phyloP scores from a whole-genome alignment of 1,140 invertebrate genomes.

The Sarcophaga bullata region DNA sequence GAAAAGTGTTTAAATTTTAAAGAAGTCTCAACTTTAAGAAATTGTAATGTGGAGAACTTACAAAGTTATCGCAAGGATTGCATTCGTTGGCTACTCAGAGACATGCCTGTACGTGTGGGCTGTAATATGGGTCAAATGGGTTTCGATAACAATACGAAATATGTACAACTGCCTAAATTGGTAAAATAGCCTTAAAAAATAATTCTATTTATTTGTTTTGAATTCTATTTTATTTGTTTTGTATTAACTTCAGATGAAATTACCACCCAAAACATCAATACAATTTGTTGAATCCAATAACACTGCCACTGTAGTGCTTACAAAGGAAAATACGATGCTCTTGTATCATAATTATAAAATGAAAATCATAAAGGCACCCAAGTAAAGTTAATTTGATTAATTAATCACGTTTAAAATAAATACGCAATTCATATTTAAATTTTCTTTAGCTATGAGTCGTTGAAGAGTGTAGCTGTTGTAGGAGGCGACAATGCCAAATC shows the following conservation, averaged over 20 bases:
- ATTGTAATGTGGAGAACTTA: constrained; percentile 51
- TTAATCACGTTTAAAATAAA: constrained; percentile 17
- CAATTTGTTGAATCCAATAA: constrained; percentile 61
- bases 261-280: constrained; percentile 52
- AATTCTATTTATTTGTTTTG: background rate
- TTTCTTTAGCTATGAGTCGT: constrained; percentile 54
- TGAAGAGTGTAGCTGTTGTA: constrained; percentile 58
- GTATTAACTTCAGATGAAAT: constrained; percentile 47
- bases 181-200: constrained; percentile 49
- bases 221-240: constrained; percentile 9
- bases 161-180: constrained; percentile 57
- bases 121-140: constrained; percentile 79
- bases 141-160: constrained; percentile 51
- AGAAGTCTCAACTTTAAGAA: constrained; percentile 63
- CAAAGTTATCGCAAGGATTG: constrained; percentile 67
- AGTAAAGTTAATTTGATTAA: constrained; percentile 48
- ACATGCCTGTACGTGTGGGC: constrained; percentile 71
- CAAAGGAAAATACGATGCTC: constrained; percentile 52
- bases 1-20: constrained; percentile 68
- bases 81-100: constrained; percentile 74
- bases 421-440: background rate
- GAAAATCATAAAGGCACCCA: constrained; percentile 57
- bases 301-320: constrained; percentile 58
- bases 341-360: constrained; percentile 60
- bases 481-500: constrained; percentile 56